These are phyloP conservation scores for Myiothlypis coronata DNA, from an alignment of 2,797 vertebrate species.

Conservation along the genomic window DNA sequence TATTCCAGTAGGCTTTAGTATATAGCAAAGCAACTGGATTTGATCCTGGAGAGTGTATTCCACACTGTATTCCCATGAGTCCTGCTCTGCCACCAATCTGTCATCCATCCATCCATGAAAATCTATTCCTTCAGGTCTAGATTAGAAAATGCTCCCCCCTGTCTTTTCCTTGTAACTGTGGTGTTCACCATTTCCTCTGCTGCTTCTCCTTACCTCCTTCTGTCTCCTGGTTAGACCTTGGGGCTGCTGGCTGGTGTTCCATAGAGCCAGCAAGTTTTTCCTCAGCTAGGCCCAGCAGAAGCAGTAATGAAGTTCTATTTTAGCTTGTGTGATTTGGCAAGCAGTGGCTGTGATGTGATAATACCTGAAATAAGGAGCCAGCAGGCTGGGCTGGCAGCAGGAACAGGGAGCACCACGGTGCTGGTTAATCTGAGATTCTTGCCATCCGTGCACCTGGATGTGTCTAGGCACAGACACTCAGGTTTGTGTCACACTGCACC, in stretches of 20 bases:
- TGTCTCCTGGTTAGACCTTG: neutral
- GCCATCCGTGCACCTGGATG: neutral
- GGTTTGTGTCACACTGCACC: neutral
- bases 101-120: neutral
- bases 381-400: neutral
- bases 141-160: neutral
- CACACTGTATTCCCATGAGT: neutral
- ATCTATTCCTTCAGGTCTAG: neutral
- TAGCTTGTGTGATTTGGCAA: neutral
- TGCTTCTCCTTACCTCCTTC: neutral
- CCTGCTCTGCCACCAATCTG: neutral
- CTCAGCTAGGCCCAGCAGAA: neutral
- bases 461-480: neutral
- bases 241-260: neutral
- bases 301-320: neutral
- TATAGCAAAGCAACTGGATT: neutral
- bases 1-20: neutral
- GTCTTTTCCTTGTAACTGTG: neutral
- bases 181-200: neutral
- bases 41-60: neutral
- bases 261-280: neutral
- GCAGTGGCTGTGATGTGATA: neutral
- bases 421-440: neutral
- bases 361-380: neutral
- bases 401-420: neutral